Base-by-base conservation (phyloP, 2,113 vertebrate genomes). In the Ranitomeya variabilis region DNA sequence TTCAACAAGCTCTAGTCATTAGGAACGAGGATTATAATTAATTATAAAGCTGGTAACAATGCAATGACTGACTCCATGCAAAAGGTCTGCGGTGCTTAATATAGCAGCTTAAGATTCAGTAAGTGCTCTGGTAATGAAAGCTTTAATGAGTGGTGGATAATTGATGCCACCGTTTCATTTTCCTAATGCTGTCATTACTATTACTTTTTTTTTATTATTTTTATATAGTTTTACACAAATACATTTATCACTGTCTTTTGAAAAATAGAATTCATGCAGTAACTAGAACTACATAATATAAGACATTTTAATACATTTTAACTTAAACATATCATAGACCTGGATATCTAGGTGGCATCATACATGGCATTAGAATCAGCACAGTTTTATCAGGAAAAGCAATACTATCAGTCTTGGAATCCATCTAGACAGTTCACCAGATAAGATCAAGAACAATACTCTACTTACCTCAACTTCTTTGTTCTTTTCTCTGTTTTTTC, bases 401-500 rank as follows among this genome's bases (percentile, higher is more conserved):
- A 21, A 52, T 15, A 7, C 16, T 67, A 12, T 31, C 73, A 76
- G 26, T 21, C 12, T 11, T n/a, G 21, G 19, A 16, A 67, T 26
- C 37, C 69, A 1, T 82, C 26, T 59, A 7, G 69, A 57, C 3
- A 67, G 16, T 84, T 45, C 37, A 45, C 37, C 37, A 45, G 37
- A 45, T 5, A 45, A 45, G 16, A 14, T 23, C 21, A 54, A 79
- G 31, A 77, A 54, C 15, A 69, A 57, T 9, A 7, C 23, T 0
- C 54, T 67, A 73, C 97, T 97, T 95, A 98, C 98, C 96, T 98
- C 95, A 0, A 91, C 91, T 89, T 95, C 95, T 92, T 94, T 95
- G 95, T 89, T 96, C 94, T 96, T 97, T 93, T 97, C 96, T 96
- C 95, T 97, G 91, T 95, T 95, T 93, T 94, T 96, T 93, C 95